Percentiles rank a stretch among this genome's conserved stretches.
Conservation (phyloP, 2,888 invertebrate genomes). For the Epicampocera succincta region DNA sequence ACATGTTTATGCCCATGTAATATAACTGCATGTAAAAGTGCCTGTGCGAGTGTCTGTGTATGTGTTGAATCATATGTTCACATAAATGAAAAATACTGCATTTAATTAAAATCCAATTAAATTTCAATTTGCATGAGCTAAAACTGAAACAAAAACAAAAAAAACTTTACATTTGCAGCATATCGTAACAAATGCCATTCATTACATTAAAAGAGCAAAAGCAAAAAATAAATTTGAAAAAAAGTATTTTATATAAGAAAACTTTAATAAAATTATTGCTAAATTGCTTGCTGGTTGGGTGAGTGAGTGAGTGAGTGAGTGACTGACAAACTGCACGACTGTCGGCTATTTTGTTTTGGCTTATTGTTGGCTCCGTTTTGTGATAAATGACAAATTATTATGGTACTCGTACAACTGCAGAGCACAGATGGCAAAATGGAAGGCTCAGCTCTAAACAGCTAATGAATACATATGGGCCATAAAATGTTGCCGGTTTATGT, state of each 20-base stretch:
- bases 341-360: not conserved
- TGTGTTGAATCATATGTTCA: constrained; percentile 43
- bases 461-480: not conserved
- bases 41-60: not conserved
- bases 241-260: constrained; percentile 41
- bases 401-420: constrained; percentile 38
- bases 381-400: constrained; percentile 65
- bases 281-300: constrained; percentile 36
- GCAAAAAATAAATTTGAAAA: not conserved
- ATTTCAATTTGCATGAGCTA: constrained; percentile 68
- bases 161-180: constrained; percentile 32
- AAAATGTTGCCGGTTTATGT: not conserved
- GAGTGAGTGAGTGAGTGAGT: not conserved
- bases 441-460: constrained; percentile 7
- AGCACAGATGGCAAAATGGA: constrained; percentile 48
- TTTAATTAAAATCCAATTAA: constrained; percentile 70
- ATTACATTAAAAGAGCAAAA: constrained; percentile 19
- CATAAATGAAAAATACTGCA: constrained; percentile 60
- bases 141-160: constrained; percentile 10
- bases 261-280: constrained; percentile 52
- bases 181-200: constrained; percentile 63
- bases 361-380: constrained; percentile 33
- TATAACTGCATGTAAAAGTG: constrained; percentile 11
- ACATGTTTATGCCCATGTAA: constrained; percentile 32
- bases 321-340: not conserved